Base-by-base conservation (phyloP, 2,888 invertebrate genomes). In the Taphrorychus bicolor region DNA sequence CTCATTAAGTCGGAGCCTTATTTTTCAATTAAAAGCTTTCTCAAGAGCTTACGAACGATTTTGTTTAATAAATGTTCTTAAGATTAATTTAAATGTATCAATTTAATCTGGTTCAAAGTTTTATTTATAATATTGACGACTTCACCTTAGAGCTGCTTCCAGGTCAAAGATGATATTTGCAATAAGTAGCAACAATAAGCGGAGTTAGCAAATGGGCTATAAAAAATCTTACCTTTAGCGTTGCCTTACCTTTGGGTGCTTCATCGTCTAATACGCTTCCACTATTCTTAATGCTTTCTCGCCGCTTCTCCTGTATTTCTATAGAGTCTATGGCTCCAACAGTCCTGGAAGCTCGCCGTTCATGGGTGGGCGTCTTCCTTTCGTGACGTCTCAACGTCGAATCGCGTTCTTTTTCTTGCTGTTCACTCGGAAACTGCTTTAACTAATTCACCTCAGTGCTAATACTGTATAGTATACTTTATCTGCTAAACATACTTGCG, bases 351-450 rank as follows among this genome's bases (percentile, higher is more conserved):
- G 64, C 42, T 45, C 66, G 63, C 63, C 78, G 72, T 56, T 78
- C 77, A 63, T 76, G 77, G 4, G 75, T 75, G 0, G 76, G 77
- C 1, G 76, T 76, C 62, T 73, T 73, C 52, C 60, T 59, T 9
- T 60, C 66, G 40, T 67, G 62, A n/a, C 64, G 32, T 32, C 60
- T 59, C 16, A 60, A 22, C 5, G 64, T 60, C 0, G 57, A 52
- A 21, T 59, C 59, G n/a, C n/a, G n/a, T n/a, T 71, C 65, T 69
- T 69, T 52, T 71, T 16, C 42, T 56, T 45, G 7, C 19, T 58
- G 64, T 51, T 69, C 61, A 40, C 60, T 61, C 17, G 57, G 60
- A 22, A 53, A 57, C n/a, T 56, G 64, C 32, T 56, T 64, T 4
- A 69, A 59, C 67, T 45, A 45, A 45, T 32, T 32, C 32, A 9